Evolutionary conservation across 1,140 invertebrate species (phyloP).

Genomic region (Heliothis subflexa): DNA sequence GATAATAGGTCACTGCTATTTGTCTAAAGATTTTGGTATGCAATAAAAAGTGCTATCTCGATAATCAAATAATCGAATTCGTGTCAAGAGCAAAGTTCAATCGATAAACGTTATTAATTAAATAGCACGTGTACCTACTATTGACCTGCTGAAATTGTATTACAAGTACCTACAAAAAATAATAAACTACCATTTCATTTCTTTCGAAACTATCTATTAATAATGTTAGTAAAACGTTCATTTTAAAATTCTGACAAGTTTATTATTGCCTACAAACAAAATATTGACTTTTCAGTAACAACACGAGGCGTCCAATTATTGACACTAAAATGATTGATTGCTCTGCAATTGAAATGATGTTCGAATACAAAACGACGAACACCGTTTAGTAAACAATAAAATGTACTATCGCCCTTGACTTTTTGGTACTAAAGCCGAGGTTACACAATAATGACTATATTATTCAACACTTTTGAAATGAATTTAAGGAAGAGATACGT

Average conservation of each 20-base stretch:
- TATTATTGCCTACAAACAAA: constrained; percentile 7
- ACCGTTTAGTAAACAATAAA: constrained; percentile 72
- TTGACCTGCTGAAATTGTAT: not conserved
- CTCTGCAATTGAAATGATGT: constrained; percentile 26
- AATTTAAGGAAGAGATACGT: constrained; percentile 55
- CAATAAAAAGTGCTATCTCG: constrained; percentile 9
- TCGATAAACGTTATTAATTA: not conserved
- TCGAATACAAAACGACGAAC: constrained; percentile 13
- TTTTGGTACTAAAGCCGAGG: constrained; percentile 63
- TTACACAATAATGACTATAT: constrained; percentile 60
- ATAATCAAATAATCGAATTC: constrained; percentile 32
- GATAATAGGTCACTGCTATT: constrained; percentile 33
- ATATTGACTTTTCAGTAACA: constrained; percentile 26
- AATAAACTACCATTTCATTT: not conserved
- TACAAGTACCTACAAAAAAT: not conserved
- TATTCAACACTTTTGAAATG: constrained; percentile 54
- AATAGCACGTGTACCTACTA: not conserved
- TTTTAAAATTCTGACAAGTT: constrained; percentile 9
- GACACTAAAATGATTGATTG: constrained; percentile 30
- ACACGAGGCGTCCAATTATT: constrained; percentile 15
- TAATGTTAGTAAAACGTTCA: not conserved
- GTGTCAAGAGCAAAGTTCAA: constrained; percentile 17
- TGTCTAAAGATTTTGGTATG: not conserved
- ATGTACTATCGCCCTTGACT: constrained; percentile 69
- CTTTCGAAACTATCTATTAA: not conserved